Conservation (phyloP, 2,113 vertebrate genomes). For the Lepus timidus region DNA sequence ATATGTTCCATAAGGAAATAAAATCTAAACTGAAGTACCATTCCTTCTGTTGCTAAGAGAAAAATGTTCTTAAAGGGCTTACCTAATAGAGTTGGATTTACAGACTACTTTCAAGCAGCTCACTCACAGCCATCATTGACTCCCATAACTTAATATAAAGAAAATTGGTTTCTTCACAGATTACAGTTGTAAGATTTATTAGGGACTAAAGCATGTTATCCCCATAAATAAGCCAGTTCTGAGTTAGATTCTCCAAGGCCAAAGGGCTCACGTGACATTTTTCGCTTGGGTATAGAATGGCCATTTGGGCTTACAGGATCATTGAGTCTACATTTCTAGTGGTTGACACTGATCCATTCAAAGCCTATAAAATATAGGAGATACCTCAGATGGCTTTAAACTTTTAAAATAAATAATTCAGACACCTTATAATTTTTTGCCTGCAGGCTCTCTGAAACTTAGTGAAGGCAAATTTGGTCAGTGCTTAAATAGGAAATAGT, state of each 20-base stretch:
- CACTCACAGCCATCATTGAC: conserved; percentile 77
- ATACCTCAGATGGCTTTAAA: conserved; percentile 27
- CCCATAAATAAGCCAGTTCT: conserved; percentile 79
- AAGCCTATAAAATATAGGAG: conserved; percentile 61
- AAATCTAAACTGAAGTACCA: conserved; percentile 73
- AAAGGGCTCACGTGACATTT: conserved; percentile 63
- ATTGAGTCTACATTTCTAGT: conserved; percentile 71
- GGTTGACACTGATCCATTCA: conserved; percentile 68
- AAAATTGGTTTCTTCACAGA: conserved; percentile 78
- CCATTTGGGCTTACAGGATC: conserved; percentile 74
- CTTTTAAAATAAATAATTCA: conserved; percentile 75
- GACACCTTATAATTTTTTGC: conserved; percentile 54
- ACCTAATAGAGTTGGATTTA: conserved; percentile 73
- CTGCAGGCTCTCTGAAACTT: conserved; percentile 55
- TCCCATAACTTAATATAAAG: conserved; percentile 77
- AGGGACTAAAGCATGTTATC: conserved; percentile 69
- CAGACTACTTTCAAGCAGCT: conserved; percentile 77
- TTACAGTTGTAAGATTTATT: conserved; percentile 80
- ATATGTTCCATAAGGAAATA: conserved; percentile 80
- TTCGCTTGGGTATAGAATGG: conserved; percentile 60
- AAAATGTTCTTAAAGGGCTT: conserved; percentile 80
- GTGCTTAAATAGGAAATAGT: conserved; percentile 49
- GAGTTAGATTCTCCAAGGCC: conserved; percentile 74
- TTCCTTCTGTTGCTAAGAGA: conserved; percentile 80
- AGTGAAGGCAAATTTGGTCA: conserved; percentile 38